Conservation (phyloP, 30 jellyfish, hydroid and myxozoan genomes). For the Haliclystus octoradiatus region DNA sequence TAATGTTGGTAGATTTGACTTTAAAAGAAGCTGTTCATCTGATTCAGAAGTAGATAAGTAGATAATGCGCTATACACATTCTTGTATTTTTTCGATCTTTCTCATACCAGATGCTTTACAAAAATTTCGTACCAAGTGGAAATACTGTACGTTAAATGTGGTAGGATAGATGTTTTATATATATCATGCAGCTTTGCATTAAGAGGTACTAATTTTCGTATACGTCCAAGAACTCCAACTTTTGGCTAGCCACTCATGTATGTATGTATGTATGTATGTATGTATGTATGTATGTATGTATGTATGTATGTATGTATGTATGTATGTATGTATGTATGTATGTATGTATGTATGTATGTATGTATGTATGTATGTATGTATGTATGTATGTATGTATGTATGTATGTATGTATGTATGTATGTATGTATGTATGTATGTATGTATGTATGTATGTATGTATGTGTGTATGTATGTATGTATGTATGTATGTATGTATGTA, state of each 20-base stretch:
- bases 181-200: too few species aligned
- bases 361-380: slow-evolving; percentile 10
- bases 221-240: background rate
- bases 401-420: slow-evolving; percentile 10
- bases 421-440: slow-evolving; percentile 10
- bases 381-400: slow-evolving; percentile 10
- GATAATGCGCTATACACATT: too few species aligned
- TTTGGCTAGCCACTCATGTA: background rate
- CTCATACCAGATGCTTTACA: too few species aligned
- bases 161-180: too few species aligned
- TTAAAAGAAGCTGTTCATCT: too few species aligned
- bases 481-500: slow-evolving; percentile 10
- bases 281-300: slow-evolving; percentile 10
- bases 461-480: slow-evolving; percentile 9
- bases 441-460: slow-evolving; percentile 10
- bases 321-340: slow-evolving; percentile 10
- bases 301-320: slow-evolving; percentile 10
- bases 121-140: too few species aligned
- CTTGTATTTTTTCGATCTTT: too few species aligned
- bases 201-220: background rate
- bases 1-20: too few species aligned
- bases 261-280: slow-evolving; percentile 10
- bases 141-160: too few species aligned
- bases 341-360: slow-evolving; percentile 10
- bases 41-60: too few species aligned